These are phyloP conservation scores for Pentamera pediparva DNA, from an alignment of 53 echinoderm and acorn worm genomes.

Conservation along the genomic window DNA sequence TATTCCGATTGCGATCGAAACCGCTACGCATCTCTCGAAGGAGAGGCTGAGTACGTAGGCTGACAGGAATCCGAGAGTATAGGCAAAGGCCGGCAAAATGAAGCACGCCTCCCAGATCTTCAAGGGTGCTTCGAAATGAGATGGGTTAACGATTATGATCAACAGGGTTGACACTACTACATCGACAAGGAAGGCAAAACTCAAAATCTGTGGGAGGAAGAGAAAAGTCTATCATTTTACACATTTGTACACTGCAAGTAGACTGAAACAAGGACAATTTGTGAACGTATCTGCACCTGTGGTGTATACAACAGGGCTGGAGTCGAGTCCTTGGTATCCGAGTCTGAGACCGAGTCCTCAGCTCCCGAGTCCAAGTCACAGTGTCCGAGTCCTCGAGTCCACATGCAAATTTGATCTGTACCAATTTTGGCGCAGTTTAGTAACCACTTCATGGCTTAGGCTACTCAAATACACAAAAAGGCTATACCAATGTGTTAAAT, in stretches of 20 bases:
- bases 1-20: conserved; percentile 20
- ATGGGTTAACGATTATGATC: neutral
- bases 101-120: neutral
- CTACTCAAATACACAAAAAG: too few relatives aligned
- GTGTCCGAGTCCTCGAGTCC: too few relatives aligned
- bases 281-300: neutral
- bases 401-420: too few relatives aligned
- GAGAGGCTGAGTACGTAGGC: neutral
- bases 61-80: neutral
- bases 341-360: neutral
- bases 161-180: neutral
- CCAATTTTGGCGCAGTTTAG: too few relatives aligned
- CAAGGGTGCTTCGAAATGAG: neutral
- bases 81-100: neutral
- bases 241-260: neutral
- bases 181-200: conserved; percentile 18
- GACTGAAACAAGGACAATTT: neutral
- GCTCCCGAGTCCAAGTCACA: too few relatives aligned
- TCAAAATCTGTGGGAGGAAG: neutral
- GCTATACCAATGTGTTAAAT: too few relatives aligned
- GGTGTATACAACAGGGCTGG: neutral
- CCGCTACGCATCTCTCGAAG: conserved; percentile 16
- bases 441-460: too few relatives aligned
- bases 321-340: neutral
- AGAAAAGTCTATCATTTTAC: neutral